These are phyloP conservation scores for Escarpia spicata DNA, from an alignment of 2,888 invertebrate genomes.

Conservation along the genomic window DNA sequence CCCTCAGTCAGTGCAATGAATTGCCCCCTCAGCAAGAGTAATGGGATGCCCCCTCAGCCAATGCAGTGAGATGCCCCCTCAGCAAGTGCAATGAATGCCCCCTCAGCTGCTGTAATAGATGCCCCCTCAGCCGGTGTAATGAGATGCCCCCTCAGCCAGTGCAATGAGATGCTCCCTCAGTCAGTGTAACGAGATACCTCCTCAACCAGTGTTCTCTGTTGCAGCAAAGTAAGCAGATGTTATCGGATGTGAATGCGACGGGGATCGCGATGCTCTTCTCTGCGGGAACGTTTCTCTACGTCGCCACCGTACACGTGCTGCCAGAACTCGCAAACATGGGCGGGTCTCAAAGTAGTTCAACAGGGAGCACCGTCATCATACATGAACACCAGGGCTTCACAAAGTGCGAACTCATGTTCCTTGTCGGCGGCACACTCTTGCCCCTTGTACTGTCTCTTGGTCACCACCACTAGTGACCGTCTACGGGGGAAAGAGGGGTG, in stretches of 20 bases:
- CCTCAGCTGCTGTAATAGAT: too few species aligned
- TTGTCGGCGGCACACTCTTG: slow-evolving; percentile 87
- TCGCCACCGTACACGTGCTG: slow-evolving; percentile 97
- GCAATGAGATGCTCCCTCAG: background rate
- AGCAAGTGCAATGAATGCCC: too few species aligned
- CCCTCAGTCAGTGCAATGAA: too few species aligned
- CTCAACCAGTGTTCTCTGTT: slow-evolving; percentile 39
- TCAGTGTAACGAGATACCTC: background rate
- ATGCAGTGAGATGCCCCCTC: too few species aligned
- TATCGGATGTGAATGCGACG: slow-evolving; percentile 90
- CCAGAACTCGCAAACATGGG: slow-evolving; percentile 78
- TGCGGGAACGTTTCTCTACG: slow-evolving; percentile 98
- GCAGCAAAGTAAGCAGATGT: slow-evolving; percentile 89
- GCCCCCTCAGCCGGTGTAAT: background rate
- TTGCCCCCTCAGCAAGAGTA: too few species aligned
- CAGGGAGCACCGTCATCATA: slow-evolving; percentile 57
- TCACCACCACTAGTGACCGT: slow-evolving; percentile 70
- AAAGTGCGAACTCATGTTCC: slow-evolving; percentile 80
- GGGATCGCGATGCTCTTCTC: slow-evolving; percentile 98
- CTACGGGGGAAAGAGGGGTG: background rate
- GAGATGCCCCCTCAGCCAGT: background rate
- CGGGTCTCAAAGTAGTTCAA: slow-evolving; percentile 48
- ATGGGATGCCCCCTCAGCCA: too few species aligned
- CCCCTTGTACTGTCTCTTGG: slow-evolving; percentile 91
- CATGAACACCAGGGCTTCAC: slow-evolving; percentile 70